Evolutionary conservation across 23 tunicate species (phyloP).

Genomic region (Diplosoma virens): DNA sequence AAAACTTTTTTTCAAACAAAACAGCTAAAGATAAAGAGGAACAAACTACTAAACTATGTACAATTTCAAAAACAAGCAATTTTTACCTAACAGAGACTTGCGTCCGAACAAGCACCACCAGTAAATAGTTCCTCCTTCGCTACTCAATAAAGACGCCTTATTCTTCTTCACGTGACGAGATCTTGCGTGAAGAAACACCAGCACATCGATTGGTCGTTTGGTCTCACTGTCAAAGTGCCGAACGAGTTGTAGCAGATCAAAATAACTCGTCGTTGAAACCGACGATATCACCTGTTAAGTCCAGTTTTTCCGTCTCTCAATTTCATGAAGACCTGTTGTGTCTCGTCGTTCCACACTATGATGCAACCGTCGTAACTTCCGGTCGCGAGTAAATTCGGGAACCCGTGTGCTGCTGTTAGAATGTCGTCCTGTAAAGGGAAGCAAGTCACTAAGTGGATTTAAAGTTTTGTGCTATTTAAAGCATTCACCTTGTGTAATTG

Average conservation of each 20-base stretch:
- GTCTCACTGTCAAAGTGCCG: neutral
- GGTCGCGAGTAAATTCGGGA: conserved; percentile 72
- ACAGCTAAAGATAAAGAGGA: no score
- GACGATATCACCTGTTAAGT: neutral
- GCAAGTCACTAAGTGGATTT: neutral
- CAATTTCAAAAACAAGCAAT: no score
- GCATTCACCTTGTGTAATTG: conserved; percentile 68
- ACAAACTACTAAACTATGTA: no score
- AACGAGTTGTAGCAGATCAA: neutral
- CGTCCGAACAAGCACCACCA: conserved; percentile 84
- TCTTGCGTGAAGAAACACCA: conserved; percentile 59
- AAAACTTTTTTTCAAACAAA: no score
- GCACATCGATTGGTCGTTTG: conserved; percentile 52
- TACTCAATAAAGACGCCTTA: conserved; percentile 66
- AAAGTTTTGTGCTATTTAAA: neutral
- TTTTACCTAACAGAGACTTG: conserved; percentile 47
- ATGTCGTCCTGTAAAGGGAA: conserved; percentile 56
- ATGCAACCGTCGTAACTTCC: conserved; percentile 96
- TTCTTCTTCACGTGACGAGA: conserved; percentile 20
- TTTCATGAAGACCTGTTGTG: conserved; percentile 55
- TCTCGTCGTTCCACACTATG: conserved; percentile 90
- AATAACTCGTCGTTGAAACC: neutral
- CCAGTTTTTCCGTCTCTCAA: conserved; percentile 41
- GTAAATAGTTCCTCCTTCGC: conserved; percentile 63
- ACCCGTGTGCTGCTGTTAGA: conserved; percentile 59